Base-by-base conservation (phyloP, 2,797 vertebrate genomes). In the Menidia menidia region DNA sequence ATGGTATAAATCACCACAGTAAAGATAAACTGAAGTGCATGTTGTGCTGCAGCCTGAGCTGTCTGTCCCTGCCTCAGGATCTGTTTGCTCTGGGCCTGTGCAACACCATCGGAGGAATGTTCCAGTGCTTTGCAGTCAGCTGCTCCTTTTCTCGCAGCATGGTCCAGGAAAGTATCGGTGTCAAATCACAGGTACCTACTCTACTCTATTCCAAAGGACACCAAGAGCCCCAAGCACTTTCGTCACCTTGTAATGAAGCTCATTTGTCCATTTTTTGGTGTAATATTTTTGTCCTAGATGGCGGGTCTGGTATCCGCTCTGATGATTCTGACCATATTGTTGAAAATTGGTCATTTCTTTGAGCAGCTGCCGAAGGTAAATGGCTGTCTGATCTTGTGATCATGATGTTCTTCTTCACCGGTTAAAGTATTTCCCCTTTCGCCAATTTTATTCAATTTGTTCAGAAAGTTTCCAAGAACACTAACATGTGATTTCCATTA, bases 51-150 rank as follows among this genome's bases (percentile, higher is more conserved):
- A 30, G 31, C 19, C 31, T 32, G 7, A 31, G 18, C 4, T 45
- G 3, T 75, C 1, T 78, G 35, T 65, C 35, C 60, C 65, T 80
- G 60, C 62, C 64, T 73, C 84, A 97, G 97, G 96, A 98, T 67
- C 94, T 97, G 75, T 93, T 97, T 80, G 96, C 96, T 16, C 82
- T 98, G 80, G 96, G 96, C 67, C 77, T 97, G 78, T 96, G 96
- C 84, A 97, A 97, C 83, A 89, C 92, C 35, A 81, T 95, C 1
- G 95, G 96, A 60, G 95, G 92, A 0, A 92, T 96, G 82, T 97
- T 97, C 81, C 96, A 96, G 88, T 95, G 94, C 19, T 96, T 97
- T 70, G 85, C 96, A 0, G 73, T 96, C 75, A 96, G 95, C 8
- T 94, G 95, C 53, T 97, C 96, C 11, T 95, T 97, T 88, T 96